Base-by-base conservation (phyloP, 2,113 vertebrate species). In the Plotosus lineatus region DNA sequence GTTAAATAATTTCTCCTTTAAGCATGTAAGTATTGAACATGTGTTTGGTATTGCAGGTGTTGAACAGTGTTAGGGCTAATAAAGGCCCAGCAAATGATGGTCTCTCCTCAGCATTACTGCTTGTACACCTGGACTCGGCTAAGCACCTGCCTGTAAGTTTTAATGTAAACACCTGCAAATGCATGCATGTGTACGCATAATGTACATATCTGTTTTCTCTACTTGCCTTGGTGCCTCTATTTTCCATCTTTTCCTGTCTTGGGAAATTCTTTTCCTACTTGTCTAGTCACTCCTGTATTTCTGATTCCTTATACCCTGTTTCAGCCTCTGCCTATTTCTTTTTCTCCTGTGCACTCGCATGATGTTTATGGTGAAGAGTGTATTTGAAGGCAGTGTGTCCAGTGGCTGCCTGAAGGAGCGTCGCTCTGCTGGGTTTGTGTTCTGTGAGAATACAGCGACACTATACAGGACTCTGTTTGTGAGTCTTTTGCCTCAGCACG, bases 381-480 rank as follows among this genome's bases (percentile, higher is more conserved):
- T 99, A 94, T 98, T 96, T 92, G 95, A 98, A 94, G 97, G 97
- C 92, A 94, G 91, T 93, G 94, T 97, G 94, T 96, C 96, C 90
- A 95, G 92, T 92, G 97, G 97, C 90, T 94, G 92, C 94, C 94
- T 98, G 92, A 95, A 95, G 92, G 97, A 97, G 93, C 92, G 96
- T 87, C 94, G 95, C 80, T 94, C 93, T 83, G 95, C 95, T 65
- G 96, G 96, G 92, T 95, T 98, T 81, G 97, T 98, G 92, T 97
- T 99, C 91, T 97, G 96, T 92, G 97, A 98, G 90, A 96, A 98
- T 91, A 97, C 97, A 74, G 90, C 96, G 90, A 96, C 96, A 86
- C 93, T 97, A 92, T 98, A 94, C 95, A 94, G 96, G 93, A 93
- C 94, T 86, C 92, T 97, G 87, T 97, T 97, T 96, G 98, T 99